Base-by-base conservation (phyloP, 2,113 vertebrate genomes). In the Uria aalge region DNA sequence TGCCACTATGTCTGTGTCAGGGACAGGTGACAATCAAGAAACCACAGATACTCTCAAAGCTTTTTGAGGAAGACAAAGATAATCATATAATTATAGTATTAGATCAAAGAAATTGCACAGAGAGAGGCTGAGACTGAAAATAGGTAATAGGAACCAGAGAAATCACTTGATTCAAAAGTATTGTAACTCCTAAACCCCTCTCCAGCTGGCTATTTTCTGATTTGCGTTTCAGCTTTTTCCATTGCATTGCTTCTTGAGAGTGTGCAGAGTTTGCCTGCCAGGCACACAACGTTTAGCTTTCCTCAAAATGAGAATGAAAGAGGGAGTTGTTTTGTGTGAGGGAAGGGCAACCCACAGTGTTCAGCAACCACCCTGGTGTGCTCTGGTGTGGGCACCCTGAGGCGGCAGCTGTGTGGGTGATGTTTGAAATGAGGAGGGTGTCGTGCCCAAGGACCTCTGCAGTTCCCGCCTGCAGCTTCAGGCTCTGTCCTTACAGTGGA, bases 391-490 rank as follows among this genome's bases (percentile, higher is more conserved):
- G 21, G 64, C 34, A 67, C 8, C 9, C 34, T 45, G 40, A 29
- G 0, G 0, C 0, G 3, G 62, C 71, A 57, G 15, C 48, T 41
- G 38, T 12, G 2, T 3, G 29, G 48, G 12, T 27, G 59, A 22
- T 22, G 55, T 32, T 27, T 56, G 57, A 38, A 38, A 29, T 2
- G 15, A 56, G 41, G 53, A 67, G 27, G 16, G 20, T 30, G n/a
- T 56, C 0, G 2, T 19, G 29, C 14, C 40, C 32, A 8, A 29
- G 48, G 52, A 81, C 52, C 15, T 34, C 38, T 8, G 19, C 24
- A 38, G 45, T 80, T 76, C 52, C 38, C 4, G 0, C 40, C 15
- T 0, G 0, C 47, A 27, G 41, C 48, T 64, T 45, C 40, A 26
- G 22, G 55, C 52, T 68, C 40, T 55, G n/a, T 24, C 36, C 45